phyloP scores from a whole-genome alignment of 2,113 vertebrate genomes.

The Cottus gobio region DNA sequence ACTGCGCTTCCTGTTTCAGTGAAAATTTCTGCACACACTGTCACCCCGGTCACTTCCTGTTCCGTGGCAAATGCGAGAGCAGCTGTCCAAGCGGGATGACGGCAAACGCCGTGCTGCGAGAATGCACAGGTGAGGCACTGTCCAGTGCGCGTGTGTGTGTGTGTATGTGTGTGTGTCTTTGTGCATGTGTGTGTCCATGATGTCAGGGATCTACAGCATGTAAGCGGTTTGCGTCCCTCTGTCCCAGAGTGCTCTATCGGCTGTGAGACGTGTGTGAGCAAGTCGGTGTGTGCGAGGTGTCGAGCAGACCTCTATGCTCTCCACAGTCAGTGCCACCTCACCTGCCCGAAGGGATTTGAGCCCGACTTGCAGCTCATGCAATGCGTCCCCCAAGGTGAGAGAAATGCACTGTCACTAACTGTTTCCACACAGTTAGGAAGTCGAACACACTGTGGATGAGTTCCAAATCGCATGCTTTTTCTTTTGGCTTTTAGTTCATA shows the following conservation, averaged over 20 bases:
- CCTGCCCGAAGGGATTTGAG: constrained; percentile 87
- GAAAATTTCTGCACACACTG: constrained; percentile 94
- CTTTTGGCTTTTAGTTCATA: not conserved
- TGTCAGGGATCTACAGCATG: not conserved
- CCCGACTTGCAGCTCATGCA: constrained; percentile 88
- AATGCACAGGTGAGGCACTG: constrained; percentile 82
- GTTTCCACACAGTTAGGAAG: not conserved
- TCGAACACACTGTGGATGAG: not conserved
- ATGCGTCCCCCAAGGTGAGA: constrained; percentile 86
- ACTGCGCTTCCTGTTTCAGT: constrained; percentile 93
- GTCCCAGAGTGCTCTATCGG: constrained; percentile 89
- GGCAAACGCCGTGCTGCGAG: constrained; percentile 86
- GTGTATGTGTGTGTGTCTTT: too few species aligned
- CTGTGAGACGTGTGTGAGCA: constrained; percentile 90
- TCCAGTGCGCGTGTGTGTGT: not conserved
- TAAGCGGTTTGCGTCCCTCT: constrained; percentile 32
- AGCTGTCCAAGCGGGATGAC: constrained; percentile 89
- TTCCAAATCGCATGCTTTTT: not conserved
- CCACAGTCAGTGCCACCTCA: constrained; percentile 89
- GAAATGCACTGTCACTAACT: not conserved
- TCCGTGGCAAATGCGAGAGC: constrained; percentile 90
- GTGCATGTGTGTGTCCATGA: not conserved
- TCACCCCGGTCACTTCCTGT: constrained; percentile 90
- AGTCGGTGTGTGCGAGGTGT: constrained; percentile 90
- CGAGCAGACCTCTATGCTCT: constrained; percentile 88